These are phyloP conservation scores for Metridium senile DNA, from an alignment of 92 coral and sea anemone genomes.

Conservation along the genomic window DNA sequence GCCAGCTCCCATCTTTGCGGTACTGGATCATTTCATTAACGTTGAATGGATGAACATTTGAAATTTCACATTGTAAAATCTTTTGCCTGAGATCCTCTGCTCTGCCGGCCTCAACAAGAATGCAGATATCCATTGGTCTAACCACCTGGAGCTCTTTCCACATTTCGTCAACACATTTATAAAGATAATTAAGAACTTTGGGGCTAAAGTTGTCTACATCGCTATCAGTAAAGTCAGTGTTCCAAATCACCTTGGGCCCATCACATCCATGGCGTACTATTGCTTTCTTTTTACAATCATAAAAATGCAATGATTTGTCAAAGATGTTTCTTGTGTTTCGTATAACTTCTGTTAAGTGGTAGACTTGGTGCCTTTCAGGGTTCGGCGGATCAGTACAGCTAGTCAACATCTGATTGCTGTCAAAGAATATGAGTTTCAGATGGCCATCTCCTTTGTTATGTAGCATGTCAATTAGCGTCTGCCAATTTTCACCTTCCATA, in stretches of 20 bases:
- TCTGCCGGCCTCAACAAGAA: slow-evolving; percentile 12
- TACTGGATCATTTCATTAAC: slow-evolving; percentile 2
- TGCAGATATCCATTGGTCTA: slow-evolving; percentile 11
- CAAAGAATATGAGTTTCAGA: slow-evolving; percentile 27
- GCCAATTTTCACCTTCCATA: slow-evolving; percentile 31
- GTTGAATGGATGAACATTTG: background rate
- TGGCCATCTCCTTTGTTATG: slow-evolving; percentile 24
- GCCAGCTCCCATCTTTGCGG: background rate
- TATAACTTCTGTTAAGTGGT: slow-evolving; percentile 26
- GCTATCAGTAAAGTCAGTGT: background rate
- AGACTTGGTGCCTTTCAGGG: background rate
- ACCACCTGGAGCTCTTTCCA: background rate
- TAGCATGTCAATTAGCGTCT: slow-evolving; percentile 19
- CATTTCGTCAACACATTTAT: background rate
- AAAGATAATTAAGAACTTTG: background rate
- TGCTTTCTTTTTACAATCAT: background rate
- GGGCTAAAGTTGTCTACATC: slow-evolving; percentile 9
- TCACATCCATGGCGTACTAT: slow-evolving; percentile 3
- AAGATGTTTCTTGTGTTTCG: slow-evolving; percentile 39
- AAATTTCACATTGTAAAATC: background rate
- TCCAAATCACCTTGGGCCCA: slow-evolving; percentile 15
- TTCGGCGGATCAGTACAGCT: slow-evolving; percentile 11
- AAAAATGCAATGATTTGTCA: slow-evolving; percentile 1
- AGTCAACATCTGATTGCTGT: slow-evolving; percentile 29
- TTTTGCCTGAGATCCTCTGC: background rate